phyloP scores from a whole-genome alignment of 2,888 invertebrate genomes.

The Suillia variegata region DNA sequence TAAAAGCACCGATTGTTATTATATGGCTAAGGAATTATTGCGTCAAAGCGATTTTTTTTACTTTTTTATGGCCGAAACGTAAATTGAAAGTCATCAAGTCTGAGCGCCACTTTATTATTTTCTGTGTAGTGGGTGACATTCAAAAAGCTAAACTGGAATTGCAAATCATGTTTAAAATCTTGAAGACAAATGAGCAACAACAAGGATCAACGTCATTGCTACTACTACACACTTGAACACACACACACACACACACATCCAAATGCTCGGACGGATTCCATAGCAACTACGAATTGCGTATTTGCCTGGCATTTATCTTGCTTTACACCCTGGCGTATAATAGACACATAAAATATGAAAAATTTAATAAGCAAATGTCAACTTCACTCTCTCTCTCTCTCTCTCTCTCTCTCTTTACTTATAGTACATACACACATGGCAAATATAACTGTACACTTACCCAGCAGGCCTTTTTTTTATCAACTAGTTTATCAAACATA shows the following conservation, averaged over 20 bases:
- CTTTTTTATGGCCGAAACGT: background rate
- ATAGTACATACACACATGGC: too few relatives aligned
- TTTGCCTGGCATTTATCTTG: conserved; percentile 39
- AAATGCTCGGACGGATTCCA: background rate
- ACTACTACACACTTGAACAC: conserved; percentile 1
- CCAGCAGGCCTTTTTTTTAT: too few relatives aligned
- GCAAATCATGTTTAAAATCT: conserved; percentile 9
- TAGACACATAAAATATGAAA: background rate
- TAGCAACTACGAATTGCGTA: conserved; percentile 15
- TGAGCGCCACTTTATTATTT: background rate
- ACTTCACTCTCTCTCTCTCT: background rate
- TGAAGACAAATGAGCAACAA: conserved; percentile 5
- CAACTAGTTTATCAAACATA: too few relatives aligned
- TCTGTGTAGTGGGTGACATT: background rate
- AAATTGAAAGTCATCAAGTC: background rate
- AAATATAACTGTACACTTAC: too few relatives aligned
- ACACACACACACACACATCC: background rate
- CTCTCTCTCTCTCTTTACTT: too few relatives aligned
- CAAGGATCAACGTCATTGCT: background rate
- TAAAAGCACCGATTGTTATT: too few relatives aligned
- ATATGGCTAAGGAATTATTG: too few relatives aligned
- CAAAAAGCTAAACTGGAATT: conserved; percentile 6
- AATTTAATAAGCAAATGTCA: background rate
- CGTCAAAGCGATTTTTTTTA: too few relatives aligned
- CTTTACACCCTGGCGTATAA: background rate